A percentile compares a stretch with the other conserved stretches of the same genome.
phyloP scores from a whole-genome alignment of 2,888 invertebrate species.

The Spialia ferax region DNA sequence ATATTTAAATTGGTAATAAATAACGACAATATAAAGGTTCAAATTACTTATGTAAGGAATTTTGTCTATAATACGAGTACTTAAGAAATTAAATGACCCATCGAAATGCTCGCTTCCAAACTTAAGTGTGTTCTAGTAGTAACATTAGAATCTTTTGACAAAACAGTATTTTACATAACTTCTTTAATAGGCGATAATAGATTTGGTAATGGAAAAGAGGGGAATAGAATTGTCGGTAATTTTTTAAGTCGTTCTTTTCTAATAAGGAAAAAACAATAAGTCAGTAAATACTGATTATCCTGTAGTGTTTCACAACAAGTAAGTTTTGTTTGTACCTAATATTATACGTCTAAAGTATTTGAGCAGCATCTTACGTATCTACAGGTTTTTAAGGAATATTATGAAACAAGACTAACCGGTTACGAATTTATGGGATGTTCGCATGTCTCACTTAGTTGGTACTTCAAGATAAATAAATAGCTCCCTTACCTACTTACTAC shows the following conservation, averaged over 20 bases:
- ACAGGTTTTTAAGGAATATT: background rate
- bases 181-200: background rate
- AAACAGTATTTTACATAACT: too few species aligned
- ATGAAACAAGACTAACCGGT: background rate
- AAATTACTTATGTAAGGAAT: too few species aligned
- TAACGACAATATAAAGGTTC: too few species aligned
- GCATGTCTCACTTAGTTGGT: background rate
- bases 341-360: background rate
- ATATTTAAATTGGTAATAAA: background rate
- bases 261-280: conserved; percentile 7
- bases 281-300: background rate
- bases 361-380: background rate
- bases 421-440: background rate
- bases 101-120: too few species aligned
- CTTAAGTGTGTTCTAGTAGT: too few species aligned
- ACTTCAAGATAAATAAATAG: too few species aligned
- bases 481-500: too few species aligned
- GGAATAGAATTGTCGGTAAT: background rate
- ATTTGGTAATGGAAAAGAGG: background rate
- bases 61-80: too few species aligned
- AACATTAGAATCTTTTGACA: too few species aligned
- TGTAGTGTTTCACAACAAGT: background rate
- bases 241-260: background rate
- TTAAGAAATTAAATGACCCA: too few species aligned
- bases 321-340: background rate